These are phyloP conservation scores for Gallinago stenura DNA, from an alignment of 2,797 vertebrate genomes.

Conservation along the genomic window DNA sequence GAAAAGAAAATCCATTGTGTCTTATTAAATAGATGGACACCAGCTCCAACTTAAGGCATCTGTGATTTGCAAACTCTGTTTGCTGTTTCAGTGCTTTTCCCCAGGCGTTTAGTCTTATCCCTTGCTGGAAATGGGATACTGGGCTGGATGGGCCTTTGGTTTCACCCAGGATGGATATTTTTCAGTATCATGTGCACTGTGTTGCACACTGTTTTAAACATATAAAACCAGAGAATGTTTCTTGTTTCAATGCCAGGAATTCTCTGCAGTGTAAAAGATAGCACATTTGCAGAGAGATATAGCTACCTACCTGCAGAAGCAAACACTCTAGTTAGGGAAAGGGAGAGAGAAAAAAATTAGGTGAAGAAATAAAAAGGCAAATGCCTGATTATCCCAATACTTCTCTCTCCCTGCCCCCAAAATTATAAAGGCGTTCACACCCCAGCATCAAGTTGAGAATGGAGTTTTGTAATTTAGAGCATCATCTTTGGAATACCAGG, in stretches of 20 bases:
- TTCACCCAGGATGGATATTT: background rate
- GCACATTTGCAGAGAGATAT: background rate
- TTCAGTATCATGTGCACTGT: background rate
- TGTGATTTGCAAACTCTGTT: background rate
- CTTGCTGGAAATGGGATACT: background rate
- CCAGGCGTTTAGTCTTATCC: background rate
- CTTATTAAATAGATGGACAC: background rate
- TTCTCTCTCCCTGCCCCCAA: background rate
- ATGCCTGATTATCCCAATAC: background rate
- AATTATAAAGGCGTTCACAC: background rate
- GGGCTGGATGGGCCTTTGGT: background rate
- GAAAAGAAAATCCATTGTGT: background rate
- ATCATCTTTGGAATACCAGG: background rate
- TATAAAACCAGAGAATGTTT: background rate
- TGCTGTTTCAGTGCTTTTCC: background rate
- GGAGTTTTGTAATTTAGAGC: background rate
- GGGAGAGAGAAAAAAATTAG: background rate
- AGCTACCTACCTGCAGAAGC: background rate
- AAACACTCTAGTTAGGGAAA: background rate
- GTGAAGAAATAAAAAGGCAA: background rate
- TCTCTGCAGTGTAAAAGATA: background rate
- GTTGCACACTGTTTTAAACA: background rate
- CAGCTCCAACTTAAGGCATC: background rate
- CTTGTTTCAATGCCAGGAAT: fast-evolving
- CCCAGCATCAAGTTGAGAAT: background rate